phyloP scores from a whole-genome alignment of 2,113 vertebrate species.

The Erythrocebus patas region DNA sequence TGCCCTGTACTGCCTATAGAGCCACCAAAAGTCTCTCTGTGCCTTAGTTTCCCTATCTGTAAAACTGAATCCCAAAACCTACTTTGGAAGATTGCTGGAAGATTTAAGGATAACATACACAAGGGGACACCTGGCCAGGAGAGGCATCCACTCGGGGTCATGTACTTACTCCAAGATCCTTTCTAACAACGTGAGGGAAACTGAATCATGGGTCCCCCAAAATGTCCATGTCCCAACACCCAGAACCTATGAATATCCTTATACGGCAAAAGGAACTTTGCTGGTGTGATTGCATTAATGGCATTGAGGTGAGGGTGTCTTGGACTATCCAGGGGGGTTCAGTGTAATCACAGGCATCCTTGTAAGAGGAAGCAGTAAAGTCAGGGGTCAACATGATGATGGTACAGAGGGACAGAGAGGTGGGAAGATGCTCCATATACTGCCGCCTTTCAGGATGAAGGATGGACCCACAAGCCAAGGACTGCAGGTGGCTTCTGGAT shows the following conservation, averaged over 20 bases:
- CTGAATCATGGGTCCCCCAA: not conserved
- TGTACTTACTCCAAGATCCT: not conserved
- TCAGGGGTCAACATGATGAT: rapidly evolving
- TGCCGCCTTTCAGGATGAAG: not conserved
- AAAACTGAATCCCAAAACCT: not conserved
- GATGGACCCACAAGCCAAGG: not conserved
- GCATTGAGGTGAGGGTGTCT: not conserved
- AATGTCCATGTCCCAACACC: not conserved
- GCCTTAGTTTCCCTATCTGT: not conserved
- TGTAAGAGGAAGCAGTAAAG: rapidly evolving
- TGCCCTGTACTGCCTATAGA: not conserved
- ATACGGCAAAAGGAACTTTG: not conserved
- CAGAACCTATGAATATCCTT: not conserved
- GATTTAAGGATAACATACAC: not conserved
- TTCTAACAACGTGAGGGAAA: rapidly evolving
- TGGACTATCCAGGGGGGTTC: too few relatives aligned
- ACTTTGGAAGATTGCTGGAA: not conserved
- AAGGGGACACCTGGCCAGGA: not conserved
- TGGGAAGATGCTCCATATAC: rapidly evolving
- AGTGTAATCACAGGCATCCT: not conserved
- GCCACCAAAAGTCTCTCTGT: not conserved
- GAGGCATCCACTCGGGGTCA: rapidly evolving
- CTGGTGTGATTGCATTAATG: not conserved
- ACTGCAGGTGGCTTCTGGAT: not conserved
- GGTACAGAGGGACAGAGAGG: not conserved